Evolutionary conservation across 1,140 invertebrate genomes (phyloP), one percentile per base, ranked within the genome.

Genomic region (Aphaenogaster floridana): DNA sequence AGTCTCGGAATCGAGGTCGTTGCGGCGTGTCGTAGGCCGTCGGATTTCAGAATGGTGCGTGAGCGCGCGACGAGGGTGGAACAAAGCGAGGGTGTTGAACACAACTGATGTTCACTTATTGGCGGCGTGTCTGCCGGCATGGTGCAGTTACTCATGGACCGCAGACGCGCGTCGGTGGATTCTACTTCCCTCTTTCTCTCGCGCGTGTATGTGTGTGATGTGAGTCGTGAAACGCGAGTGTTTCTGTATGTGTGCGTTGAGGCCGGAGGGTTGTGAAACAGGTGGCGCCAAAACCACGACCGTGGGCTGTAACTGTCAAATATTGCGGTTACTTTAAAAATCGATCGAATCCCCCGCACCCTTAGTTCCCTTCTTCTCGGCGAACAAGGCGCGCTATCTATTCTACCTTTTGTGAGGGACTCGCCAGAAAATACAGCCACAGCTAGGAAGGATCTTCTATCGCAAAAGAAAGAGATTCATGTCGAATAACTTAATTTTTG

Each of bases 91-190:
- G 92, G 94, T 93, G 92, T 94, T 93, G 93, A 94, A 93, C 93
- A 93, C 93, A 92, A 95, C 92, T 94, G 94, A 95, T 95, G 95
- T 95, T 95, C 95, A 94, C 94, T 95, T 95, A 95, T 95, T 95
- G 94, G 94, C 91, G 93, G 94, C 94, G 94, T 95, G 94, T 95
- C 93, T 95, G 93, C 93, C 94, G 92, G 94, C 92, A 95, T 95
- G 95, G 95, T 94, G 94, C 95, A 92, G 85, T 92, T 92, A 91
- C 87, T 86, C 88, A 54, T 91, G 91, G 91, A 91, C 92, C 91
- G 86, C 90, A 91, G 90, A 90, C 90, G 88, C 88, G 52, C 90
- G 88, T 64, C 74, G 63, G 28, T 76, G 78, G 81, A 54, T 69
- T 80, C 71, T 64, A 85, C 69, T 90, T 86, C 83, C 89, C 78